A percentile compares a stretch with the other conserved stretches of the same genome.
Evolutionary conservation across 2,113 vertebrate genomes (phyloP).

Genomic region (Gnathonemus longibarbis): DNA sequence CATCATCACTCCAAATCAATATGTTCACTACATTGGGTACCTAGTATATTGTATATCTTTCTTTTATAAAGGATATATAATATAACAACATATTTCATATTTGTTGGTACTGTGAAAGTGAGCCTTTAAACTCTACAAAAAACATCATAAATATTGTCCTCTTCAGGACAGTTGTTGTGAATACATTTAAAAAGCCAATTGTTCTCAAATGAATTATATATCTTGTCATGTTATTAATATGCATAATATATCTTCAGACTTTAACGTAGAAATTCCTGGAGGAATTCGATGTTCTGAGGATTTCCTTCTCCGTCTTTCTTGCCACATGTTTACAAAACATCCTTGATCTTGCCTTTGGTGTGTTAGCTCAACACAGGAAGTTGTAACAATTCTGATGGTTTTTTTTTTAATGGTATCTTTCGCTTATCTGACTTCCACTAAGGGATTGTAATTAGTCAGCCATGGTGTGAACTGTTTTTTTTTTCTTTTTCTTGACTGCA

Average conservation of each 20-base stretch:
- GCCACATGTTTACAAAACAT: constrained; percentile 42
- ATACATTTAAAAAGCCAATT: not conserved
- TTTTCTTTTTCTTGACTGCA: constrained; percentile 29
- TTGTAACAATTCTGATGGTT: constrained; percentile 39
- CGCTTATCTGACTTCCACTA: constrained; percentile 57
- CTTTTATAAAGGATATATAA: not conserved
- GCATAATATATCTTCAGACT: not conserved
- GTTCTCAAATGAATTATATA: not conserved
- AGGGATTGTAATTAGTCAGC: constrained; percentile 37
- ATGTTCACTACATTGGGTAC: not conserved
- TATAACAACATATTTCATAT: not conserved
- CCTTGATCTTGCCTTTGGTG: constrained; percentile 30
- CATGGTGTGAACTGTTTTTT: constrained; percentile 40
- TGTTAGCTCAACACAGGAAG: constrained; percentile 38
- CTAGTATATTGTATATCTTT: not conserved
- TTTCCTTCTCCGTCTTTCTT: constrained; percentile 26
- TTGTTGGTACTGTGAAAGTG: not conserved
- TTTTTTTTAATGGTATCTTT: constrained; percentile 40
- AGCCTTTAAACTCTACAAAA: not conserved
- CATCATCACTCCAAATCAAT: not conserved
- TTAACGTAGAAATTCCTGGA: not conserved
- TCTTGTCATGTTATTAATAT: not conserved
- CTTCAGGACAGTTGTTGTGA: not conserved
- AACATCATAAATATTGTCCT: not conserved
- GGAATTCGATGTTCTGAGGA: constrained; percentile 11